These are phyloP conservation scores for Oopsacas minuta DNA, from an alignment of 37 sponge, comb jelly and placozoan genomes.

Conservation along the genomic window DNA sequence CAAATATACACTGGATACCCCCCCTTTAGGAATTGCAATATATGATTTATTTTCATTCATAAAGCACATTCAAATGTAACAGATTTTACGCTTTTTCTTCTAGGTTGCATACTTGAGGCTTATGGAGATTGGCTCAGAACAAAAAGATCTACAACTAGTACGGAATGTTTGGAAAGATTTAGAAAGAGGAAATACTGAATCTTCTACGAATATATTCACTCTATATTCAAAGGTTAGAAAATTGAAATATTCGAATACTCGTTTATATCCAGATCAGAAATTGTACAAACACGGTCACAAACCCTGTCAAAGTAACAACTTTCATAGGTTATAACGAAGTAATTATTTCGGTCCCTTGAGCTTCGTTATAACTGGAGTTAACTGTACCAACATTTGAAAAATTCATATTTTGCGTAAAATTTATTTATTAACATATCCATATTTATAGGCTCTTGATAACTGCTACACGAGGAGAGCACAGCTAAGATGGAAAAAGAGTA, in stretches of 20 bases:
- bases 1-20: no score
- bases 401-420: neutral
- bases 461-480: neutral
- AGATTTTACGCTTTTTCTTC: neutral
- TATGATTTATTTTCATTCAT: no score
- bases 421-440: neutral
- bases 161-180: neutral
- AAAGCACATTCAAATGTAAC: no score
- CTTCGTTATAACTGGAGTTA: no score
- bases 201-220: neutral
- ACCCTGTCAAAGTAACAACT: no score
- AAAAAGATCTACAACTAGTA: neutral
- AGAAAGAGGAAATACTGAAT: neutral
- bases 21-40: no score
- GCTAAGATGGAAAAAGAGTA: neutral
- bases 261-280: no score
- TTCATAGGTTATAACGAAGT: no score
- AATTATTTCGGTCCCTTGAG: no score
- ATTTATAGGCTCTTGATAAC: slow-evolving; percentile 1
- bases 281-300: no score
- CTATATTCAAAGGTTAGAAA: neutral
- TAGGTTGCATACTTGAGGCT: slow-evolving; percentile 6
- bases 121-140: neutral
- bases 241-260: no score
- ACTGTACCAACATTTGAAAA: no score